Base-by-base conservation (phyloP, 2,113 vertebrate species). In the Pampusana beccarii region DNA sequence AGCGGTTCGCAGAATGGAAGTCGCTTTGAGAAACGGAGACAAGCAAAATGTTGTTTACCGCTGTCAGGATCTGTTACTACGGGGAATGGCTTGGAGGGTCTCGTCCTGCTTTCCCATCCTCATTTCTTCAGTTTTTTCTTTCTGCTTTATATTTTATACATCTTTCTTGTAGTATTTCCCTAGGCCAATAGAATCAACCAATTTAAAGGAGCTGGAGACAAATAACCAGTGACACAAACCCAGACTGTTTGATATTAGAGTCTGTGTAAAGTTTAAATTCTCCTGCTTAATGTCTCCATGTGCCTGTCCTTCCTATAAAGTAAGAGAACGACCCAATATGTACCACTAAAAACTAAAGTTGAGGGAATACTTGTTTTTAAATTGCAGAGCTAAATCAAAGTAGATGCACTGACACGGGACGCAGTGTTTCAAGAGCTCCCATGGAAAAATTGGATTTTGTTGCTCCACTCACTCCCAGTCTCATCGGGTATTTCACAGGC, bases 21-120 rank as follows among this genome's bases (percentile, higher is more conserved):
- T 9, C 72, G 78, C 83, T 86, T 3, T 33, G 44, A 42, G 85
- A 92, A 94, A 71, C 0, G 0, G 16, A 86, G 48, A 21, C 57
- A 12, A 5, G 31, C 50, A 73, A 65, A 54, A 46, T 4, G 16
- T n/a, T n/a, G n/a, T 93, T 97, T 96, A 91, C 66, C 77, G 16
- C 34, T 31, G 80, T 86, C 72, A 25, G 81, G 82, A 72, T 71
- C 79, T 85, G 67, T 86, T 95, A 86, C 73, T 81, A 75, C 13
- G 86, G 70, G 84, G 82, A 97, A 70, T 3, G 31, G 82, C 72
- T 90, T 92, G 92, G 89, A 83, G 93, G 64, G 62, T 51, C 93
- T 91, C 81, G 46, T 28, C 23, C 18, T n/a, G 53, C 33, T 71
- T 75, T 92, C 87, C 57, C 74, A 84, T 31, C 86, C 56, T 86